Conservation (phyloP, 2,888 invertebrate genomes). For the Cyrtodaria siliqua region DNA sequence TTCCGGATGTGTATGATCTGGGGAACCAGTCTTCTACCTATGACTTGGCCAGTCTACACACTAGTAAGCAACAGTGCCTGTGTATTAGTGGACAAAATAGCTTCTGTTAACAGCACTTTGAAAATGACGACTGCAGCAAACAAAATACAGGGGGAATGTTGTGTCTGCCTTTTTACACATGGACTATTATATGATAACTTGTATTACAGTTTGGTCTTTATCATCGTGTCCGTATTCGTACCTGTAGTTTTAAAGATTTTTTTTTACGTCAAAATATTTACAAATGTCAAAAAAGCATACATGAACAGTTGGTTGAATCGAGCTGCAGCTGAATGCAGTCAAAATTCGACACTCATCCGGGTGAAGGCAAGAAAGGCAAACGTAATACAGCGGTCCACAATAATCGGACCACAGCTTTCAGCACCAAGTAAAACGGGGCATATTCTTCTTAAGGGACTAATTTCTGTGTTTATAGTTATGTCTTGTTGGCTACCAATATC, state of each 20-base stretch:
- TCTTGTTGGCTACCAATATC: slow-evolving; percentile 30
- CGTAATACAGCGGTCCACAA: slow-evolving; percentile 20
- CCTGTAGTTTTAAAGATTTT: slow-evolving; percentile 22
- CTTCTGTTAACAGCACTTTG: no score
- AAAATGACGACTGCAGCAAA: no score
- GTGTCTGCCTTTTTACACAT: slow-evolving; percentile 26
- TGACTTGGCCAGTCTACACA: no score
- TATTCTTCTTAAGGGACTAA: slow-evolving; percentile 31
- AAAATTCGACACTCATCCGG: slow-evolving; percentile 19
- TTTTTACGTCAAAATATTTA: slow-evolving; percentile 31
- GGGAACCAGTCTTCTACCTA: no score
- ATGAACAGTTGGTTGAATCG: slow-evolving; percentile 34
- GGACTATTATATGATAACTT: slow-evolving; percentile 8
- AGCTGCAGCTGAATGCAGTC: slow-evolving; percentile 7
- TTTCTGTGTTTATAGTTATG: slow-evolving; percentile 18
- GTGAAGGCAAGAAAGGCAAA: slow-evolving; percentile 29
- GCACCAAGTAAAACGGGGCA: no score
- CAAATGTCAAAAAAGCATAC: slow-evolving; percentile 28
- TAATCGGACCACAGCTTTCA: no score
- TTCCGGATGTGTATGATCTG: no score
- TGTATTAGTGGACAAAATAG: no score
- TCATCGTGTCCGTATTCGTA: slow-evolving; percentile 6
- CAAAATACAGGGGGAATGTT: no score
- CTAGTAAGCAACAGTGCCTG: no score
- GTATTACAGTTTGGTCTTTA: neutral